phyloP scores from a whole-genome alignment of 2,113 vertebrate genomes.

The Aythya baeri region DNA sequence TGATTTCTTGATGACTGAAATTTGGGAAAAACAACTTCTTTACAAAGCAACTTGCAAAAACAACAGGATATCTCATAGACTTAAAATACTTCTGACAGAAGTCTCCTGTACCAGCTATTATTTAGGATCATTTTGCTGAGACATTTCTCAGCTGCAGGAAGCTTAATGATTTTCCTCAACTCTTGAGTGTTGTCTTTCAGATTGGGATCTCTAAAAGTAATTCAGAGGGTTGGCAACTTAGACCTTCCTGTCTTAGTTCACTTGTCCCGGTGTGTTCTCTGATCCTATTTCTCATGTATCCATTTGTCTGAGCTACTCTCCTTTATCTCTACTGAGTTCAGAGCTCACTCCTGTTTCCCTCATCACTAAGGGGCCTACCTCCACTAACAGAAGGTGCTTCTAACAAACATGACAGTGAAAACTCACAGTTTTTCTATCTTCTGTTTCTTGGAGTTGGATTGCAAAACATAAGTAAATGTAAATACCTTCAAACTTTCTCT shows the following conservation, averaged over 20 bases:
- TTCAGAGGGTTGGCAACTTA: background rate
- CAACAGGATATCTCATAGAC: background rate
- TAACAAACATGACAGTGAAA: background rate
- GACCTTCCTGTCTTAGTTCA: background rate
- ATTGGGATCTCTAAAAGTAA: slow-evolving; percentile 42
- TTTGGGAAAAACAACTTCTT: background rate
- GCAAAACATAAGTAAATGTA: background rate
- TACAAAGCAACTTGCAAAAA: background rate
- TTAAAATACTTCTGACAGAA: background rate
- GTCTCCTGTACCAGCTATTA: background rate
- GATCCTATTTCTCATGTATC: slow-evolving; percentile 47
- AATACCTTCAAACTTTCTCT: background rate
- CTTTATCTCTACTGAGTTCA: background rate
- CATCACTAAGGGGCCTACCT: background rate
- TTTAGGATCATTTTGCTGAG: background rate
- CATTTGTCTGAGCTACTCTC: background rate
- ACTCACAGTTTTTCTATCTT: background rate
- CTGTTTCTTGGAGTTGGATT: background rate
- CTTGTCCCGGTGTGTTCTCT: slow-evolving; percentile 6
- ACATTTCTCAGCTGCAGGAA: background rate
- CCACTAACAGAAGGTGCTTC: background rate
- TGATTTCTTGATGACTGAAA: background rate
- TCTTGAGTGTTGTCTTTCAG: slow-evolving; percentile 38
- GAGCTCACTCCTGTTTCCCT: background rate
- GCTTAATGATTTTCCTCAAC: slow-evolving; percentile 1